Base-by-base conservation (phyloP, 2,888 invertebrate species). In the Volucella bombylans region DNA sequence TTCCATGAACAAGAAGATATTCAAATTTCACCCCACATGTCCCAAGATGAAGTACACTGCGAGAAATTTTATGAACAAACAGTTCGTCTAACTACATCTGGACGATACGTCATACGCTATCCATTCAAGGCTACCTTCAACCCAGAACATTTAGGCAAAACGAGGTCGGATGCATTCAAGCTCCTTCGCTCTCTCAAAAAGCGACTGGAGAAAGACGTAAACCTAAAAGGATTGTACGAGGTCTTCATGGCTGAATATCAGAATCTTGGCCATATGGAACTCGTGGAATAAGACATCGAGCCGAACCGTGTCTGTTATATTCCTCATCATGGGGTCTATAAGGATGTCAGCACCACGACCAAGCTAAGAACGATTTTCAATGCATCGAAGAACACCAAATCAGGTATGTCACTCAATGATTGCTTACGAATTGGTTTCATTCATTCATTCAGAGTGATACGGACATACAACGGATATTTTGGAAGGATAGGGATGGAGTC, bases 341-440 rank as follows among this genome's bases (percentile, higher is more conserved):
- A 85, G 45, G 72, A 76, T 41, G 43, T 52, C 11, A 81, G 81
- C 38, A 68, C 81, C 10, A 78, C 78, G 4, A 81, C 81, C 0
- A 86, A 81, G 62, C 49, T 81, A 31, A 31, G 31, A 31, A 31
- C 31, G 31, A 77, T 77, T 4, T 81, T 86, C 41, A 81, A 86
- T 15, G 86, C 81, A 10, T 61, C 73, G n/a, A 54, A 65, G n/a
- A 72, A 59, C 64, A 47, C 38, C 47, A 64, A 18, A 10, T 14
- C 59, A 31, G n/a, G n/a, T 23, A 23, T 3, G 1, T n/a, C n/a
- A 52, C 59, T 12, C 69, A 76, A n/a, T n/a, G n/a, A n/a, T n/a
- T n/a, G n/a, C n/a, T n/a, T n/a, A 38, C 55, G 74, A 65, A 52
- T 85, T 14, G 83, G 45, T 12, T n/a, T n/a, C n/a, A n/a, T n/a